phyloP scores from a whole-genome alignment of 2,888 invertebrate genomes.

The Diogma glabrata region DNA sequence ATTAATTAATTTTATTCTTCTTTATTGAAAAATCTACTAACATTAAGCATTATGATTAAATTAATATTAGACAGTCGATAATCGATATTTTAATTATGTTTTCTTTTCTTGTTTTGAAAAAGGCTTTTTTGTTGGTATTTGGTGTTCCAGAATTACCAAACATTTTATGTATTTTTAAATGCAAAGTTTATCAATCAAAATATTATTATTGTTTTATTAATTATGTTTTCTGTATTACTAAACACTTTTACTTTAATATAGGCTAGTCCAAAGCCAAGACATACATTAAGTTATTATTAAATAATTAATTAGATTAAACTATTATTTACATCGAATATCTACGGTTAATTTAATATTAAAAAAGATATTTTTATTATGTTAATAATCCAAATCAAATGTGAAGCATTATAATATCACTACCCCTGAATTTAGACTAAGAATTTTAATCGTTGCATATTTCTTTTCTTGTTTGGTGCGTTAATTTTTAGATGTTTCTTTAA shows the following conservation, averaged over 20 bases:
- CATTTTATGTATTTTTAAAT: background rate
- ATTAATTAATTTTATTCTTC: conserved; percentile 1
- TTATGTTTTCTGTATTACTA: too few species aligned
- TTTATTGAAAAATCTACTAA: conserved; percentile 5
- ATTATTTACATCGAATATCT: too few species aligned
- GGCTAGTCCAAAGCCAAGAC: too few species aligned
- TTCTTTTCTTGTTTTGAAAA: conserved; percentile 5
- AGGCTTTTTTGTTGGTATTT: conserved; percentile 5
- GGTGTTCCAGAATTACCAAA: background rate
- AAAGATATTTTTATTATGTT: too few species aligned
- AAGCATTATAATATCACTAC: background rate
- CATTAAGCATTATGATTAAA: conserved; percentile 6
- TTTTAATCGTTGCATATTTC: conserved; percentile 5
- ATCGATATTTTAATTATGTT: conserved; percentile 8
- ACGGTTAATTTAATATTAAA: too few species aligned
- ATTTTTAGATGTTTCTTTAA: background rate
- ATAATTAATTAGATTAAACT: too few species aligned
- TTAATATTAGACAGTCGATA: conserved; percentile 8
- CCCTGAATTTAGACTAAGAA: conserved; percentile 6
- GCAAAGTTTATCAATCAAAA: background rate
- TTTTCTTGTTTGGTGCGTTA: conserved; percentile 3
- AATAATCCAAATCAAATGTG: too few species aligned
- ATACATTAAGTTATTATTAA: too few species aligned
- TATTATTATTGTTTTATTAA: too few species aligned
- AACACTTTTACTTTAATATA: too few species aligned